Evolutionary conservation across 53 echinoderm and acorn worm species (phyloP).

Genomic region (Zoroaster sp.): DNA sequence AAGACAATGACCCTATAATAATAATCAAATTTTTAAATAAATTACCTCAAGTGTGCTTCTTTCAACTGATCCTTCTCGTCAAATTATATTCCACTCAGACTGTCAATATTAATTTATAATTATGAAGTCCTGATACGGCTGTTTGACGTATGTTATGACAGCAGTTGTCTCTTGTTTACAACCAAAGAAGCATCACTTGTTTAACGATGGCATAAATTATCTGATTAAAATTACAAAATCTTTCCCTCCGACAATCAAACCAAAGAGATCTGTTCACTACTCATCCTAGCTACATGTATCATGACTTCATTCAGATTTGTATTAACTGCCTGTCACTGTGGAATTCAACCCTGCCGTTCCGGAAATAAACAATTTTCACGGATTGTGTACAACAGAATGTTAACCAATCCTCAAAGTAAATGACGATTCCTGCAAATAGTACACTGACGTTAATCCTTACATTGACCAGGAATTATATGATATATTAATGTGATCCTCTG

Average conservation of each 20-base stretch:
- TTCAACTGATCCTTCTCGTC: no score
- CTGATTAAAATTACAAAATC: not conserved
- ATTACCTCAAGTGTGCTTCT: no score
- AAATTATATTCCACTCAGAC: not conserved
- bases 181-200: not conserved
- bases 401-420: not conserved
- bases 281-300: no score
- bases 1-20: no score
- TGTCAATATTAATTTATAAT: not conserved
- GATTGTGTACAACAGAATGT: not conserved
- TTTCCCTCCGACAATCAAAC: not conserved
- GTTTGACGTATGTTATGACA: slow-evolving; percentile 19
- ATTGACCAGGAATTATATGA: not conserved
- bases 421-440: not conserved
- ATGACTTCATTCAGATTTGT: not conserved
- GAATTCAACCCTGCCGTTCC: not conserved
- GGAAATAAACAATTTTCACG: slow-evolving; percentile 8
- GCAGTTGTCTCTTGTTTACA: slow-evolving; percentile 5
- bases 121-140: not conserved
- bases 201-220: slow-evolving; percentile 22
- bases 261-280: not conserved
- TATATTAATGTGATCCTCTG: slow-evolving; percentile 10
- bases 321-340: not conserved
- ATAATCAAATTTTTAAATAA: no score
- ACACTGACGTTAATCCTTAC: not conserved